These are phyloP conservation scores for Stigmatopora nigra DNA, from an alignment of 2,113 vertebrate genomes.

Conservation along the genomic window DNA sequence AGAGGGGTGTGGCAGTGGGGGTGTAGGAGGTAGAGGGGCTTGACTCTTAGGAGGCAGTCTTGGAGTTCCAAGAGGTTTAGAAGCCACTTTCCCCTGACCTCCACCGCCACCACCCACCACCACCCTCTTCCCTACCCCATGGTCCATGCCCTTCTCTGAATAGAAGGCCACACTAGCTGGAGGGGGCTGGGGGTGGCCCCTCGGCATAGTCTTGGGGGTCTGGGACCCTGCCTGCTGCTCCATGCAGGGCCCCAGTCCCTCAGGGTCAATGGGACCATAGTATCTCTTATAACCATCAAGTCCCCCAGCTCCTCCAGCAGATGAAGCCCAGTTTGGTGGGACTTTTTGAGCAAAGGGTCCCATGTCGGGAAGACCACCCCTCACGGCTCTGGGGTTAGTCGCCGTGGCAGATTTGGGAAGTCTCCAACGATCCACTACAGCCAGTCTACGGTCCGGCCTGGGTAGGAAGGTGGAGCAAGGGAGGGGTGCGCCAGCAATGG, in stretches of 20 bases:
- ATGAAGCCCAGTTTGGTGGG: constrained; percentile 64
- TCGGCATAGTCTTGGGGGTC: constrained; percentile 74
- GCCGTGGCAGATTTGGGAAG: constrained; percentile 73
- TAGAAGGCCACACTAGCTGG: constrained; percentile 72
- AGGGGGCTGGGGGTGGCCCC: constrained; percentile 70
- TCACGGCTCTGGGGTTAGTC: constrained; percentile 71
- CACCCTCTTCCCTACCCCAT: constrained; percentile 74
- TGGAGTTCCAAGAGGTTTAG: constrained; percentile 71
- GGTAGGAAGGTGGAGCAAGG: constrained; percentile 82
- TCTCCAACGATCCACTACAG: constrained; percentile 84
- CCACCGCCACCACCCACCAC: constrained; percentile 69
- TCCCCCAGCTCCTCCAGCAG: constrained; percentile 65
- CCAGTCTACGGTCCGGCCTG: constrained; percentile 75
- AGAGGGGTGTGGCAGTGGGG: constrained; percentile 74
- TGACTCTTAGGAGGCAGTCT: constrained; percentile 72
- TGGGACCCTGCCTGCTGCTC: constrained; percentile 74
- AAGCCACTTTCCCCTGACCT: constrained; percentile 73
- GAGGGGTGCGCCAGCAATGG: constrained; percentile 74
- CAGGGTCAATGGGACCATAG: constrained; percentile 88
- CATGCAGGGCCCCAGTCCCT: constrained; percentile 79
- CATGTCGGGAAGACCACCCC: constrained; percentile 62
- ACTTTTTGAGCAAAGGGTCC: constrained; percentile 70
- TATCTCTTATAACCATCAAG: constrained; percentile 87
- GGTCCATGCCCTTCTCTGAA: constrained; percentile 72
- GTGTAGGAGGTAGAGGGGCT: constrained; percentile 74